phyloP scores from a whole-genome alignment of 1,140 invertebrate genomes.

The Drosophila equinoxialis region DNA sequence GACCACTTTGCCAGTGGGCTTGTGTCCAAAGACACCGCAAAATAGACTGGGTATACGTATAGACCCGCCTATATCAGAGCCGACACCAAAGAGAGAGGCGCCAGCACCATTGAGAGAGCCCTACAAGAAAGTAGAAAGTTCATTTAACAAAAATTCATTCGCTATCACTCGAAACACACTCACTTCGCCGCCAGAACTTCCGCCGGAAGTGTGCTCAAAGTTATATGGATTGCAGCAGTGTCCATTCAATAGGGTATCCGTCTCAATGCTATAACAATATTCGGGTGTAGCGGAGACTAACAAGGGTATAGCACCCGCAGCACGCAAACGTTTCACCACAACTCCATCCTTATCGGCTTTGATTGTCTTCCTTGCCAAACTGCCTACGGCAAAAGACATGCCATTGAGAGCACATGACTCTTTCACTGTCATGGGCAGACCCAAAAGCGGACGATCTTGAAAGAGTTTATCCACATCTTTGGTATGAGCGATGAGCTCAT shows the following conservation, averaged over 20 bases:
- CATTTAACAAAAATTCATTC: not conserved
- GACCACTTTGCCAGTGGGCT: conserved; percentile 87
- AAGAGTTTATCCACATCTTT: conserved; percentile 80
- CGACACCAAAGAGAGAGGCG: conserved; percentile 84
- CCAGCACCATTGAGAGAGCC: conserved; percentile 86
- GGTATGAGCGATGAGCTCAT: conserved; percentile 75
- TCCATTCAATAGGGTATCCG: conserved; percentile 88
- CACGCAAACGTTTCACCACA: conserved; percentile 85
- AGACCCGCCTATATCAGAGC: conserved; percentile 94
- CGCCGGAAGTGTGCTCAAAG: conserved; percentile 86
- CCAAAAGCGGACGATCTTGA: conserved; percentile 86
- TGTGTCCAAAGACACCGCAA: conserved; percentile 94
- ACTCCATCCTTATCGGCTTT: conserved; percentile 86
- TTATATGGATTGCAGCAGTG: conserved; percentile 92
- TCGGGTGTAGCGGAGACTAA: conserved; percentile 93
- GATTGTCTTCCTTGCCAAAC: conserved; percentile 84
- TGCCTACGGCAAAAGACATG: conserved; percentile 87
- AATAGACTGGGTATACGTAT: conserved; percentile 93
- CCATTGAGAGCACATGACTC: conserved; percentile 88
- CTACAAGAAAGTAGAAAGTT: conserved; percentile 77
- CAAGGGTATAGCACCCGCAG: conserved; percentile 90
- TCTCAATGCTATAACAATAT: conserved; percentile 89
- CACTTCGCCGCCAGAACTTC: conserved; percentile 91
- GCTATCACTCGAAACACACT: not conserved
- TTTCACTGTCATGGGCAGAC: conserved; percentile 90